Evolutionary conservation across 2,797 vertebrate species (phyloP).

Genomic region (Mormyrops boulengeri): DNA sequence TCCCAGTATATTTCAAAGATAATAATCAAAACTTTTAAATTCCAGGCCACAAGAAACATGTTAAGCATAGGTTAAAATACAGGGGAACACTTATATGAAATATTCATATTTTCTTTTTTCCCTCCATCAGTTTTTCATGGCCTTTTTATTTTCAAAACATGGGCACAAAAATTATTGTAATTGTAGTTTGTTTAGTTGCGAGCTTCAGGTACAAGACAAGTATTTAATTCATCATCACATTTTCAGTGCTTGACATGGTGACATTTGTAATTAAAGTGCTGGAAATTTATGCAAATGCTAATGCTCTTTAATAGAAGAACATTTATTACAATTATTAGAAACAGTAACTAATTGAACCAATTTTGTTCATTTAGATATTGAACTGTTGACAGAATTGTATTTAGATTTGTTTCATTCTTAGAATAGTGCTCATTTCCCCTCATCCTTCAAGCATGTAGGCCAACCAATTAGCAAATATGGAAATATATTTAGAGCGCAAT

Average conservation of each 20-base stretch:
- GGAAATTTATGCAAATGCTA: neutral
- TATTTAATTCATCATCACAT: neutral
- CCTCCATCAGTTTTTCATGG: neutral
- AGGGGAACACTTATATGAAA: neutral
- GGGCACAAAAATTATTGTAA: neutral
- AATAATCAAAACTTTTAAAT: neutral
- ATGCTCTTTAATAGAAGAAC: neutral
- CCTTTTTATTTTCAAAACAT: neutral
- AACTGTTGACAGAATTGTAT: neutral
- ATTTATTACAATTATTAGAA: constrained; percentile 1
- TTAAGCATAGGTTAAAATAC: neutral
- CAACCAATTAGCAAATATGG: neutral
- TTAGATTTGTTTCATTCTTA: neutral
- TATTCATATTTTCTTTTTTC: neutral
- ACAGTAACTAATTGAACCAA: neutral
- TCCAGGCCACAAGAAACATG: neutral
- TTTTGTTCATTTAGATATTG: neutral
- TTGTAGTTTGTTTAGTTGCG: neutral
- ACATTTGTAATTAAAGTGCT: neutral
- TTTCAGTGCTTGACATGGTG: neutral
- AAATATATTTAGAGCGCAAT: neutral
- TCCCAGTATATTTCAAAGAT: neutral
- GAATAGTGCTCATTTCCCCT: neutral
- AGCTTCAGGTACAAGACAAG: neutral
- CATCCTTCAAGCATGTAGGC: neutral